Percentiles rank a stretch among this genome's conserved stretches.
Evolutionary conservation across 2,113 vertebrate species (phyloP).

Genomic region (Crocuta crocuta): DNA sequence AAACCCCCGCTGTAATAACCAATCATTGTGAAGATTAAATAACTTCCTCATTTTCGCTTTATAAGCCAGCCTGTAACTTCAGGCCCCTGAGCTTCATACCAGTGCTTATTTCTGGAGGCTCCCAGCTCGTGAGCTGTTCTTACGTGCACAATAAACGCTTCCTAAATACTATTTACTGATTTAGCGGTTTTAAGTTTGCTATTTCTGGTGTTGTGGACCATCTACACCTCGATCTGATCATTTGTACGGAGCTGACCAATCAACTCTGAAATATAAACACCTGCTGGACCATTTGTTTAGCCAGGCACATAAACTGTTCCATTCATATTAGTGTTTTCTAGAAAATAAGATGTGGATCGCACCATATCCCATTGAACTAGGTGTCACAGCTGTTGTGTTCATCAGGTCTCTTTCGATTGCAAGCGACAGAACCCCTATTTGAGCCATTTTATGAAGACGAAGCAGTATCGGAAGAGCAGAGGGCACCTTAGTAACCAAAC

Average conservation of each 20-base stretch:
- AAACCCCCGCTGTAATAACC: neutral
- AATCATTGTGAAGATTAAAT: neutral
- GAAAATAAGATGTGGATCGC: neutral
- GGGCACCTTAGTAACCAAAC: neutral
- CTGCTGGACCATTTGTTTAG: slow-evolving; percentile 13
- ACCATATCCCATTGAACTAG: neutral
- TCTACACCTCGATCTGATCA: neutral
- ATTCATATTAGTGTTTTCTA: neutral
- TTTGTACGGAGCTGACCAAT: slow-evolving; percentile 28
- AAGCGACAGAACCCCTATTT: neutral
- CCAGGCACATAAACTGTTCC: neutral
- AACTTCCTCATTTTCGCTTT: neutral
- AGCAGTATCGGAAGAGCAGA: neutral
- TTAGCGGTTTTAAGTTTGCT: neutral
- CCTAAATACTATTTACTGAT: neutral
- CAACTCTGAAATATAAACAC: slow-evolving; percentile 13
- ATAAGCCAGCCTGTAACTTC: neutral
- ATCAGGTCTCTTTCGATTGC: neutral
- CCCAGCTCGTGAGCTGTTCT: neutral
- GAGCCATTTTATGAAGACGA: neutral
- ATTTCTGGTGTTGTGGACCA: neutral
- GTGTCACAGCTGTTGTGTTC: neutral
- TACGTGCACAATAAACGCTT: neutral
- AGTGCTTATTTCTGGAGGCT: neutral
- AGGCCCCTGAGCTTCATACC: neutral